Conservation (phyloP, 2,888 invertebrate genomes). For the Platynereis dumerilii region DNA sequence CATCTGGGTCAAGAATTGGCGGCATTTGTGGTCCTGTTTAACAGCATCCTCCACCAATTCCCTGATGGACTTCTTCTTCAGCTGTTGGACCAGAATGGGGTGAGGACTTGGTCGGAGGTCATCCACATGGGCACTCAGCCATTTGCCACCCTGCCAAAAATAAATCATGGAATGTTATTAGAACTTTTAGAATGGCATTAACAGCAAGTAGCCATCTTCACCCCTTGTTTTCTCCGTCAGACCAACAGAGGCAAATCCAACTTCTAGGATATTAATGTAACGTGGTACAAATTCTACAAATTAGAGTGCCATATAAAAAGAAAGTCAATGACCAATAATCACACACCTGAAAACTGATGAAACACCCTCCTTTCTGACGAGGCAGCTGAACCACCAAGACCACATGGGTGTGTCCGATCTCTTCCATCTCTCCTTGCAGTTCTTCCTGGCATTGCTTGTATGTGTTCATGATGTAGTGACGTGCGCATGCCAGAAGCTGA, state of each 20-base stretch:
- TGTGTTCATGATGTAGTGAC: slow-evolving; percentile 51
- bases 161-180: too few relatives aligned
- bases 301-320: too few relatives aligned
- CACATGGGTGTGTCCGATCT: slow-evolving; percentile 40
- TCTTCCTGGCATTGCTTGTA: slow-evolving; percentile 31
- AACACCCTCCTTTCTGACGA: slow-evolving; percentile 47
- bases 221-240: too few relatives aligned
- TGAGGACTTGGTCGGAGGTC: slow-evolving; percentile 39
- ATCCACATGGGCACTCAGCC: slow-evolving; percentile 57
- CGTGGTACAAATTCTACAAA: neutral
- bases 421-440: neutral
- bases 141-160: slow-evolving; percentile 55
- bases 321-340: neutral
- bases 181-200: too few relatives aligned
- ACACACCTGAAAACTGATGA: slow-evolving; percentile 52
- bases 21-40: neutral
- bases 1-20: slow-evolving; percentile 7
- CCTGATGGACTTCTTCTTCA: slow-evolving; percentile 29
- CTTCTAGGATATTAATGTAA: neutral
- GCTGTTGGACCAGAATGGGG: slow-evolving; percentile 22
- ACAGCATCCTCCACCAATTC: slow-evolving; percentile 23
- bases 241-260: slow-evolving; percentile 2
- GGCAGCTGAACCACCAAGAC: slow-evolving; percentile 53
- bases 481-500: slow-evolving; percentile 52
- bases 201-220: too few relatives aligned